Percentiles rank a stretch among this genome's conserved stretches.
phyloP scores from a whole-genome alignment of 1,140 invertebrate genomes.

The Cryptotermes secundus region DNA sequence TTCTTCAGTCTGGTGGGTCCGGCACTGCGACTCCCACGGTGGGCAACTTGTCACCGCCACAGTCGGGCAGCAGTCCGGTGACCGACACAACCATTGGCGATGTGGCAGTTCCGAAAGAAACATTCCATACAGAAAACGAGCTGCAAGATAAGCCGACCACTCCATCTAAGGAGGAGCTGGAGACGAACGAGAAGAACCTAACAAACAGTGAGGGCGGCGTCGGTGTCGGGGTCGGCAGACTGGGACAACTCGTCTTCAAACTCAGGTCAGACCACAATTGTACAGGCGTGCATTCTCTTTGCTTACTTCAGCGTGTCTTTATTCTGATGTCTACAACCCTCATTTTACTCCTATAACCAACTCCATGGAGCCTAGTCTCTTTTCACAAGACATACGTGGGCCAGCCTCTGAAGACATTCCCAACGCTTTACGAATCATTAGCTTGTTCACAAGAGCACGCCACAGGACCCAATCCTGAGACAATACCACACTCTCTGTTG shows the following conservation, averaged over 20 bases:
- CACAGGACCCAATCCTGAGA: too few relatives aligned
- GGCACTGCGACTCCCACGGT: constrained; percentile 9
- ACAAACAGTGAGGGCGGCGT: constrained; percentile 51
- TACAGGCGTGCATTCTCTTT: background rate
- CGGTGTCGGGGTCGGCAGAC: constrained; percentile 56
- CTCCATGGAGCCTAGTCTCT: too few relatives aligned
- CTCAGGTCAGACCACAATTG: constrained; percentile 56
- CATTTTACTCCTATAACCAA: too few relatives aligned
- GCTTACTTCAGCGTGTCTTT: background rate
- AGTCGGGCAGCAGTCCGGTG: constrained; percentile 25
- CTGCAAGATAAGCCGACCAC: constrained; percentile 42
- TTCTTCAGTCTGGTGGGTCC: constrained; percentile 22
- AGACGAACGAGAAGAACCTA: constrained; percentile 62
- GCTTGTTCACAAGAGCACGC: too few relatives aligned
- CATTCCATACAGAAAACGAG: constrained; percentile 52
- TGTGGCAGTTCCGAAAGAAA: background rate
- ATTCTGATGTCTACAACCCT: background rate
- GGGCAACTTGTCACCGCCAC: constrained; percentile 16
- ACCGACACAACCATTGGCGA: background rate
- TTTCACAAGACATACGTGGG: too few relatives aligned
- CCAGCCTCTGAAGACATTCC: too few relatives aligned
- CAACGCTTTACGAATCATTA: too few relatives aligned
- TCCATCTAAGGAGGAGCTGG: constrained; percentile 60
- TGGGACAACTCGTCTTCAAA: constrained; percentile 86
- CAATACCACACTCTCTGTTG: too few relatives aligned